These are phyloP conservation scores for Ctena decussata DNA, from an alignment of 2,888 invertebrate species.

Conservation along the genomic window DNA sequence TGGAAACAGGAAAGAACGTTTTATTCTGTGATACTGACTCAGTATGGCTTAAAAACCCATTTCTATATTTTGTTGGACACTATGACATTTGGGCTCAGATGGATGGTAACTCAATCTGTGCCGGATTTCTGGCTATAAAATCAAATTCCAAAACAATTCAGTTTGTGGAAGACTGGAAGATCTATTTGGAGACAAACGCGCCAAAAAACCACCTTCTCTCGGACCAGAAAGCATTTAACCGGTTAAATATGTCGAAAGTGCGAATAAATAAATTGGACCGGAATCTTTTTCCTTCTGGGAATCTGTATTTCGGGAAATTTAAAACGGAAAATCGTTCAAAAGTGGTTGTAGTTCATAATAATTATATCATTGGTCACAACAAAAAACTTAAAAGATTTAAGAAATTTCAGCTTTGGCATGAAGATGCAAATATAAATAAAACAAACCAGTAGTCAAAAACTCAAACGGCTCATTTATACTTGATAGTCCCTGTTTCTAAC, in stretches of 20 bases:
- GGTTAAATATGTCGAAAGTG: neutral
- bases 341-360: neutral
- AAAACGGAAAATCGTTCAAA: neutral
- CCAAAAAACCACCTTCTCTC: too few relatives aligned
- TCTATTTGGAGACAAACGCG: neutral
- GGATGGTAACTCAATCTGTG: neutral
- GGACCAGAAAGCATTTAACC: neutral
- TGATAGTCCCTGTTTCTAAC: too few relatives aligned
- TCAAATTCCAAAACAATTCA: neutral
- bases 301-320: neutral
- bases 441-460: too few relatives aligned
- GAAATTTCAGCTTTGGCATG: neutral
- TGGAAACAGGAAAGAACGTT: too few relatives aligned
- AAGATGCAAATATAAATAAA: too few relatives aligned
- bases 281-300: neutral
- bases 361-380: neutral
- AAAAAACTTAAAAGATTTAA: neutral
- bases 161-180: neutral
- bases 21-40: too few relatives aligned
- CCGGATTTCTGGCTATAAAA: neutral
- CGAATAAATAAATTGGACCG: neutral
- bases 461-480: too few relatives aligned
- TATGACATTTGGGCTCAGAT: neutral
- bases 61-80: too few relatives aligned
- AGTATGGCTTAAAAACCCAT: too few relatives aligned